These are phyloP conservation scores for Drosophila mauritiana DNA, from an alignment of 1,140 invertebrate species.

Conservation along the genomic window DNA sequence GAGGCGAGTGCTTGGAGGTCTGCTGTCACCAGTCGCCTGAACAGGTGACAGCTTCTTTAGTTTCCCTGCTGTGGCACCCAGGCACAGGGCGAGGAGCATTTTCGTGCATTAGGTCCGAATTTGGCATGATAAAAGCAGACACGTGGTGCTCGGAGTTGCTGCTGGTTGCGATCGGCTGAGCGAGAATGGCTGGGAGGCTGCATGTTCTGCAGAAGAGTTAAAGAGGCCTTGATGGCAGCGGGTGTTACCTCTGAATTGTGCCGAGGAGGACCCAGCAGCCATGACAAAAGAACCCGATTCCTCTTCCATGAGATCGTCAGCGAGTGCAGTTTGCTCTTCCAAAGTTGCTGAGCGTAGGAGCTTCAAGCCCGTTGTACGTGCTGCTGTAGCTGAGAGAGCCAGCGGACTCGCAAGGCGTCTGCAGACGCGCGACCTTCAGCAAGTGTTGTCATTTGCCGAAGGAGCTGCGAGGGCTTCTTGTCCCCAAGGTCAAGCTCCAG, in stretches of 20 bases:
- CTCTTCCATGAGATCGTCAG: neutral
- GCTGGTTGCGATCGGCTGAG: too few relatives aligned
- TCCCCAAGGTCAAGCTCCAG: neutral
- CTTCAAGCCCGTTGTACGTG: neutral
- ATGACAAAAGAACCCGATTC: neutral
- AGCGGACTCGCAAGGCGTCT: neutral
- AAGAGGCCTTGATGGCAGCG: neutral
- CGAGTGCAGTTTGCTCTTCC: neutral
- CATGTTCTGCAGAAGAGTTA: too few relatives aligned
- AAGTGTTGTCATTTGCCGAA: neutral
- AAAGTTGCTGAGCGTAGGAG: neutral
- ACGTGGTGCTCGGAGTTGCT: neutral
- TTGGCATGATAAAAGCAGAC: neutral
- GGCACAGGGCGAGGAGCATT: neutral
- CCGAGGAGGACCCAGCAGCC: neutral
- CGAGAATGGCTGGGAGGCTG: too few relatives aligned
- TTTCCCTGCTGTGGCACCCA: neutral
- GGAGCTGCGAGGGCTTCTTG: neutral
- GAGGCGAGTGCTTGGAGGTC: neutral
- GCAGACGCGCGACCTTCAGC: neutral
- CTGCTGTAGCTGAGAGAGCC: neutral
- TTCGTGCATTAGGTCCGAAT: neutral
- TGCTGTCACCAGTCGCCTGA: neutral
- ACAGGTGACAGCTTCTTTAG: neutral
- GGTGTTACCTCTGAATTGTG: neutral